These are phyloP conservation scores for Beroe forskalii DNA, from an alignment of 37 sponge, comb jelly and placozoan genomes.

Conservation along the genomic window DNA sequence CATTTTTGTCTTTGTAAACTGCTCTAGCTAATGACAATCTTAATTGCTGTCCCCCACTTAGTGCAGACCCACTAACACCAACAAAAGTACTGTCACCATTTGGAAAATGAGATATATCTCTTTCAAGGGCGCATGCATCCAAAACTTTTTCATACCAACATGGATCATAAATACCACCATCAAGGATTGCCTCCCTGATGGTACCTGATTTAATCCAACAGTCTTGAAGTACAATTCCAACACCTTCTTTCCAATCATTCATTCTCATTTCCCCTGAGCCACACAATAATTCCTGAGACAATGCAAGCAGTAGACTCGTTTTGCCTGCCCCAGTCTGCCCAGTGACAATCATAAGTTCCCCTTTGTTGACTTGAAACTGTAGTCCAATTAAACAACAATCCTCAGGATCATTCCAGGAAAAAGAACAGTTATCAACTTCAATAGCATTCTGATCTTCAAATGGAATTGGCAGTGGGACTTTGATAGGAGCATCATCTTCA, in stretches of 20 bases:
- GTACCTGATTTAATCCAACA: conserved; percentile 94
- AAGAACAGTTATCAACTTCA: conserved; percentile 61
- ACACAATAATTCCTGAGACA: conserved; percentile 85
- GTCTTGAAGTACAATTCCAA: conserved; percentile 71
- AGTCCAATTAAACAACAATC: conserved; percentile 20
- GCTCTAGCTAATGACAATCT: conserved; percentile 94
- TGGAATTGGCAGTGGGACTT: neutral
- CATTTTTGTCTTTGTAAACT: conserved; percentile 90
- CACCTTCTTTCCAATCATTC: conserved; percentile 62
- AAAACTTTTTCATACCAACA: conserved; percentile 75
- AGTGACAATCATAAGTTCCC: conserved; percentile 84
- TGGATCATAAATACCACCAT: conserved; percentile 74
- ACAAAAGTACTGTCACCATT: conserved; percentile 89
- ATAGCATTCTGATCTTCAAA: conserved; percentile 39
- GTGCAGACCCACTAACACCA: conserved; percentile 95
- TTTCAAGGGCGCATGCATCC: conserved; percentile 86
- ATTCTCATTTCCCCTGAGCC: conserved; percentile 72
- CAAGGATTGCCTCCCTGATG: conserved; percentile 85
- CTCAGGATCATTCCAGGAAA: conserved; percentile 28
- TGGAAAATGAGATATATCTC: conserved; percentile 81
- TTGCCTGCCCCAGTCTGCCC: conserved; percentile 92
- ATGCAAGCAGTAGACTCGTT: conserved; percentile 85
- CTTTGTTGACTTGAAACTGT: conserved; percentile 67
- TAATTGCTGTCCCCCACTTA: conserved; percentile 98
- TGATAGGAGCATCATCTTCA: conserved; percentile 65